Conservation (phyloP, 30 jellyfish, hydroid and myxozoan genomes). For the Rhopilema esculentum region DNA sequence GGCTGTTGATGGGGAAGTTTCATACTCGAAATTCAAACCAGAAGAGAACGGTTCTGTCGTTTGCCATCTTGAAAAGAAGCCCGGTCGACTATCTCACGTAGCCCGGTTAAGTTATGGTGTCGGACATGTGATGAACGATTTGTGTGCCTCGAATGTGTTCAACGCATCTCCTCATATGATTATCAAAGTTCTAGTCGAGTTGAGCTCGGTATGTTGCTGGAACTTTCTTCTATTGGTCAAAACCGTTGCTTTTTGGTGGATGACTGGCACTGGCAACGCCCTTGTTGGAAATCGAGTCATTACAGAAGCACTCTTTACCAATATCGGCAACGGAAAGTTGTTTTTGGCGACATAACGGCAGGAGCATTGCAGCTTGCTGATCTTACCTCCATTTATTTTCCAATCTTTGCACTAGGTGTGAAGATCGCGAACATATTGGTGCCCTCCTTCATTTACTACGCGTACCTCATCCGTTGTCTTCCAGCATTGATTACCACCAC, state of each 20-base stretch:
- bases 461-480: conserved; percentile 77
- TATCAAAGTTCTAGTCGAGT: conserved; percentile 14
- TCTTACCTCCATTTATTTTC: conserved; percentile 81
- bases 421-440: too few relatives aligned
- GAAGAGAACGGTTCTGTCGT: neutral
- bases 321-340: conserved; percentile 86
- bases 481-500: conserved; percentile 87
- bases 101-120: conserved; percentile 77
- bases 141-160: conserved; percentile 72
- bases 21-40: conserved; percentile 25
- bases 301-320: conserved; percentile 50
- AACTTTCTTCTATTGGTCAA: conserved; percentile 81
- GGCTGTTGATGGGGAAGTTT: neutral
- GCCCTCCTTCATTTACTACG: conserved; percentile 75
- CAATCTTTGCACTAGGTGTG: conserved; percentile 78
- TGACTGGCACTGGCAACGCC: conserved; percentile 95
- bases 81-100: conserved; percentile 11
- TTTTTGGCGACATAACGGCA: conserved; percentile 92
- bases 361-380: conserved; percentile 80
- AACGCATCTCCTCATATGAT: neutral
- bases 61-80: neutral
- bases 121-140: conserved; percentile 90
- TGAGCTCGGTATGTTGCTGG: conserved; percentile 70
- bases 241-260: too few relatives aligned
- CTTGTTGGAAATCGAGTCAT: conserved; percentile 86